A percentile compares a stretch with the other conserved stretches of the same genome.
phyloP scores from a whole-genome alignment of 2,888 invertebrate species.

The Leucophenga maculata region DNA sequence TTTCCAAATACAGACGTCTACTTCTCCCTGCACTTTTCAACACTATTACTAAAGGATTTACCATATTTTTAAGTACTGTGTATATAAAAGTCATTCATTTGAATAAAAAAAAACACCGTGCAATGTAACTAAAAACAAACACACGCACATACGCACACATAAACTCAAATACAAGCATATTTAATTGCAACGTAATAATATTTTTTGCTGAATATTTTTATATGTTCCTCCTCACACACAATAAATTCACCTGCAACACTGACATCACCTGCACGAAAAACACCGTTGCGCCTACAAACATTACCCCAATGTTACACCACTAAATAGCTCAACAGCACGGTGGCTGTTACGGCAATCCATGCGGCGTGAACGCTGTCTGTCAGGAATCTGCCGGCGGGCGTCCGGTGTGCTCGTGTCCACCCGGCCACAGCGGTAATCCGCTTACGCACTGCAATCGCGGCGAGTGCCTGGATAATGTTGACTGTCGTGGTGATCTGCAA shows the following conservation, averaged over 20 bases:
- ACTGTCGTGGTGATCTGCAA: constrained; percentile 81
- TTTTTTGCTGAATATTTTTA: too few relatives aligned
- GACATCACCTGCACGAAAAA: constrained; percentile 26
- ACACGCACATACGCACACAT: constrained; percentile 24
- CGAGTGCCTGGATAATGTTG: constrained; percentile 84
- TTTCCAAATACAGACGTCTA: not conserved
- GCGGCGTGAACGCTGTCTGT: constrained; percentile 81
- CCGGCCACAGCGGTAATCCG: constrained; percentile 87
- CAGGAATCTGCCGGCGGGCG: constrained; percentile 78
- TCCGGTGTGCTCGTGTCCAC: constrained; percentile 85
- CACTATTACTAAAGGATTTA: constrained; percentile 24
- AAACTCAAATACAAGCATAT: not conserved
- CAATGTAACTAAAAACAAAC: constrained; percentile 28
- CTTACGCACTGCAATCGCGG: constrained; percentile 81
- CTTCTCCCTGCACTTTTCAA: too few relatives aligned
- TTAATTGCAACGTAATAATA: constrained; percentile 16
- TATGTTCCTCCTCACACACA: too few relatives aligned
- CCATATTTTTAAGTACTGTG: not conserved
- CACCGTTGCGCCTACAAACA: not conserved
- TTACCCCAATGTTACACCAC: not conserved
- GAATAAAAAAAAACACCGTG: not conserved
- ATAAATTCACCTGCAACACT: constrained; percentile 20
- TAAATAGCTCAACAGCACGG: constrained; percentile 58
- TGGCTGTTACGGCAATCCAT: constrained; percentile 77
- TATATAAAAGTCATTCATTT: constrained; percentile 1